These are phyloP conservation scores for Tenodera sinensis DNA, from an alignment of 2,888 invertebrate genomes.

Conservation along the genomic window DNA sequence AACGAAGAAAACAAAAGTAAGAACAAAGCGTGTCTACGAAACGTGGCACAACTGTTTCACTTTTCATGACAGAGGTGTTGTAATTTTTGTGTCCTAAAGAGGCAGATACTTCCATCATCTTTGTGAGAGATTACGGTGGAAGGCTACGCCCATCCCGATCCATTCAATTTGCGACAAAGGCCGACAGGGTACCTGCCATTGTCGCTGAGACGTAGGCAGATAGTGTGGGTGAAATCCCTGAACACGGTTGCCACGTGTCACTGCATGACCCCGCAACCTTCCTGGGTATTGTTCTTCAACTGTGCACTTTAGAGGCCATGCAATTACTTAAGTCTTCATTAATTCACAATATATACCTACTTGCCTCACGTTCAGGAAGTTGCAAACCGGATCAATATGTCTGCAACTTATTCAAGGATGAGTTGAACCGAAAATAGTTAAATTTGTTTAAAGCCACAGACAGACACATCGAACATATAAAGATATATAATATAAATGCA, in stretches of 20 bases:
- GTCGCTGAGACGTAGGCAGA: neutral
- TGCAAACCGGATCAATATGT: too few relatives aligned
- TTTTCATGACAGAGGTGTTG: too few relatives aligned
- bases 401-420: too few relatives aligned
- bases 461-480: too few relatives aligned
- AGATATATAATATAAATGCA: too few relatives aligned
- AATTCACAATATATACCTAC: neutral
- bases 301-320: neutral
- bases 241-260: neutral
- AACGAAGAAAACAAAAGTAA: too few relatives aligned
- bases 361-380: too few relatives aligned
- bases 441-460: too few relatives aligned
- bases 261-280: neutral
- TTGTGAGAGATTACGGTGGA: neutral
- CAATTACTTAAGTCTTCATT: neutral
- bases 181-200: neutral
- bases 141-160: neutral
- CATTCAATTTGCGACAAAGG: neutral
- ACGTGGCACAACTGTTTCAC: too few relatives aligned
- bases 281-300: neutral
- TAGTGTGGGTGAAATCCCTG: neutral
- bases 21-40: too few relatives aligned
- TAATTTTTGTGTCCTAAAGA: neutral
- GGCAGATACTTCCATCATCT: neutral
- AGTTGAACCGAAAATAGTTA: too few relatives aligned